phyloP scores from a whole-genome alignment of 2,888 invertebrate genomes.

The Zhengitettix transpicula region DNA sequence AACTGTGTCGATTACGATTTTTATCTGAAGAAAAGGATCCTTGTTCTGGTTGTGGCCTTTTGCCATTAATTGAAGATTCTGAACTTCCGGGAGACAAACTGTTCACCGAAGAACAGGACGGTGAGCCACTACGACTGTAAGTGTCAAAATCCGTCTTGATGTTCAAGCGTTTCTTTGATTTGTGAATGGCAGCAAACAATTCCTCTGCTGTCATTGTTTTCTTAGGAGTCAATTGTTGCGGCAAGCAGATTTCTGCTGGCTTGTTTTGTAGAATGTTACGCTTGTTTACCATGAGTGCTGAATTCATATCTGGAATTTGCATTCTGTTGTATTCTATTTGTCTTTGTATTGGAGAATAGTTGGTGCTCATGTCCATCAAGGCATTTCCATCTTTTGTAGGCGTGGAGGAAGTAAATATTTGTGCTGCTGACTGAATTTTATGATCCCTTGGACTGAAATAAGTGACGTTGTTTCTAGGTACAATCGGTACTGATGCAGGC shows the following conservation, averaged over 20 bases:
- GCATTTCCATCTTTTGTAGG: neutral
- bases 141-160: constrained; percentile 27
- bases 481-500: neutral
- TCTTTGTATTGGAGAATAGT: neutral
- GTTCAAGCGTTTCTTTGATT: constrained; percentile 55
- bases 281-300: neutral
- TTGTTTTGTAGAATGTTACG: neutral
- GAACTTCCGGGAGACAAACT: constrained; percentile 35
- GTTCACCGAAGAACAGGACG: constrained; percentile 29
- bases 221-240: constrained; percentile 40
- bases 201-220: constrained; percentile 66
- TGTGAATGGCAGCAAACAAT: constrained; percentile 58
- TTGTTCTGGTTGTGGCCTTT: neutral
- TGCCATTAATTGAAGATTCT: constrained; percentile 28
- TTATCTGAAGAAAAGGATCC: neutral
- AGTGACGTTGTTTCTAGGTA: neutral
- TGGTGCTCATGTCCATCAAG: neutral
- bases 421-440: too few species aligned
- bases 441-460: too few species aligned
- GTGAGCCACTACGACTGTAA: constrained; percentile 9
- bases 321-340: neutral
- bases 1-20: constrained; percentile 36
- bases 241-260: too few species aligned
- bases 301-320: neutral
- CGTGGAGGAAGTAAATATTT: neutral